These are phyloP conservation scores for Drosophila kokeensis DNA, from an alignment of 2,888 invertebrate genomes.

Conservation along the genomic window DNA sequence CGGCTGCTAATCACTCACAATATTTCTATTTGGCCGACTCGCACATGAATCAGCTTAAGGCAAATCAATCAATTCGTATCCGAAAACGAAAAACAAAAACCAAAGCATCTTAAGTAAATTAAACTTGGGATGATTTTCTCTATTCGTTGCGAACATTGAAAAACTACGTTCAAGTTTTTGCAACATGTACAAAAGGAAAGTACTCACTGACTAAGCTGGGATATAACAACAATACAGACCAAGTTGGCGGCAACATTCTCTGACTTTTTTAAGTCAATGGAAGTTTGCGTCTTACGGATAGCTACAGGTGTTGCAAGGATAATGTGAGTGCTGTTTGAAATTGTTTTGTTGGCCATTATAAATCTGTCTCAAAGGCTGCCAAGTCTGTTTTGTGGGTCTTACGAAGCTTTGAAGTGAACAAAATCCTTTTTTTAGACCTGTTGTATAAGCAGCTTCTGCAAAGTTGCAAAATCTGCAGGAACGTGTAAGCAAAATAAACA, in stretches of 20 bases:
- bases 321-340: slow-evolving; percentile 25
- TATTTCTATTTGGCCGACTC: slow-evolving; percentile 1
- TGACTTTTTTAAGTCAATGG: slow-evolving; percentile 24
- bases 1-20: slow-evolving; percentile 50
- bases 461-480: slow-evolving; percentile 20
- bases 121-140: slow-evolving; percentile 9
- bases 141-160: background rate
- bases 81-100: background rate
- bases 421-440: slow-evolving; percentile 3
- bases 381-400: slow-evolving; percentile 6
- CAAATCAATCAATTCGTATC: slow-evolving; percentile 61
- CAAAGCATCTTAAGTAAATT: slow-evolving; percentile 15
- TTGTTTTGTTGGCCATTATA: slow-evolving; percentile 19
- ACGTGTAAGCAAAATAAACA: background rate
- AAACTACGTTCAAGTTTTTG: slow-evolving; percentile 30
- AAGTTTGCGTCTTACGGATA: slow-evolving; percentile 35
- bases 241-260: slow-evolving; percentile 15
- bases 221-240: slow-evolving; percentile 14
- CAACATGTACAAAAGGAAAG: slow-evolving; percentile 5
- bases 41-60: slow-evolving; percentile 60
- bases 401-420: background rate
- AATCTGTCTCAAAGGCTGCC: slow-evolving; percentile 6
- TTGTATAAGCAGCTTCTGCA: slow-evolving; percentile 43
- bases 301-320: slow-evolving; percentile 50
- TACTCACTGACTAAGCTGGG: slow-evolving; percentile 4